These are phyloP conservation scores for Discoglossus pictus DNA, from an alignment of 2,797 vertebrate genomes.

Conservation along the genomic window DNA sequence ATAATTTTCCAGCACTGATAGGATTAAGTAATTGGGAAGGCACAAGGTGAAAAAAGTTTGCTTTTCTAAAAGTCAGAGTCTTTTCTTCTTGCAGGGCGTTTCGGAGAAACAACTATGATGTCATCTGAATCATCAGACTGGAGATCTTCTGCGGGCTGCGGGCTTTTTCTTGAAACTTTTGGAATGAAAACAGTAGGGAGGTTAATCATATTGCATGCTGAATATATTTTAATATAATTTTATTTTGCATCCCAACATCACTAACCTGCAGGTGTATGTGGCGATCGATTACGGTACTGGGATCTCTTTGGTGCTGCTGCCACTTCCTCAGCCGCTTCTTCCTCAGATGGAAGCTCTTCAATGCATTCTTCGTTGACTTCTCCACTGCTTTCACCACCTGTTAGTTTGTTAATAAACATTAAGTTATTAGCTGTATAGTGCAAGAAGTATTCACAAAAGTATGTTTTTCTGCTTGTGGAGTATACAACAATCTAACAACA, in stretches of 20 bases:
- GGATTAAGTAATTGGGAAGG: constrained; percentile 20
- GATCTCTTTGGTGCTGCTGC: not conserved
- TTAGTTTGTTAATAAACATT: not conserved
- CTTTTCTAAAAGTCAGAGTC: constrained; percentile 50
- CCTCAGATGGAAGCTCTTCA: not conserved
- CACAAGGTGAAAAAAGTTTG: not conserved
- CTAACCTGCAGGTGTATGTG: constrained; percentile 32
- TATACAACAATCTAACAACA: no score
- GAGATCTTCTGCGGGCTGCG: constrained; percentile 51
- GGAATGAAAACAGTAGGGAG: not conserved
- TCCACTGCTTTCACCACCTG: constrained; percentile 42
- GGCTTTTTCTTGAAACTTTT: constrained; percentile 3
- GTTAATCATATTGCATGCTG: no score
- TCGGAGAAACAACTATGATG: constrained; percentile 71
- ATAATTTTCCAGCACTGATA: not conserved
- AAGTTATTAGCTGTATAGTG: no score
- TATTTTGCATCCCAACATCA: no score
- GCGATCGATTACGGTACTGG: not conserved
- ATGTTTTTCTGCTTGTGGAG: no score
- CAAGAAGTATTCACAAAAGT: no score
- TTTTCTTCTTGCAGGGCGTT: constrained; percentile 67
- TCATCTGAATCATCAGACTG: constrained; percentile 87
- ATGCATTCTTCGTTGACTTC: constrained; percentile 23
- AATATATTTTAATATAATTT: no score
- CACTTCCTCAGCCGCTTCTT: constrained; percentile 11